Percentiles rank a stretch among this genome's conserved stretches.
Evolutionary conservation across 2,888 invertebrate species (phyloP).

Genomic region (Himalopsyche tibetana): DNA sequence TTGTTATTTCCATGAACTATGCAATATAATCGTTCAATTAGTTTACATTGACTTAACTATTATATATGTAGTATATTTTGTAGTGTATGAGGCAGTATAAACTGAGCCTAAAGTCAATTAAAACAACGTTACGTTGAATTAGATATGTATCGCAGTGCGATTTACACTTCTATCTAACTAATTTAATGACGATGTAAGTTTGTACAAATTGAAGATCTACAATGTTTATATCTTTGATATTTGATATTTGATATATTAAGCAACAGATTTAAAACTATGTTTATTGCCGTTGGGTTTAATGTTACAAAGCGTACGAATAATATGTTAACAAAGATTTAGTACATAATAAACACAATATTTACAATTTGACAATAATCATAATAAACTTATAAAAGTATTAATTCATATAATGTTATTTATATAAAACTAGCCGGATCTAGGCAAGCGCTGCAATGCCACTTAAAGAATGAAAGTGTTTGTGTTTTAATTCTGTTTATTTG

Average conservation of each 20-base stretch:
- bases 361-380: no score
- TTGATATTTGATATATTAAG: constrained; percentile 38
- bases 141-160: constrained; percentile 24
- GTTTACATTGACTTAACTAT: constrained; percentile 31
- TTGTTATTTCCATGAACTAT: background rate
- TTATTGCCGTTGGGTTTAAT: background rate
- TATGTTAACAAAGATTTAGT: background rate
- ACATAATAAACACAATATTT: background rate
- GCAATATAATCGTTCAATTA: constrained; percentile 28
- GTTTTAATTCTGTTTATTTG: no score
- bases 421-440: no score
- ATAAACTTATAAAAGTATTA: no score
- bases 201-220: constrained; percentile 38
- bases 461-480: no score
- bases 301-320: background rate
- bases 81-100: constrained; percentile 38
- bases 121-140: constrained; percentile 29
- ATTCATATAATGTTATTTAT: no score
- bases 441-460: no score
- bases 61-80: constrained; percentile 22
- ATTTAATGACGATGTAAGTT: constrained; percentile 43
- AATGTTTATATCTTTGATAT: constrained; percentile 39
- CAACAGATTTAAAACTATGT: constrained; percentile 36
- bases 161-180: constrained; percentile 42
- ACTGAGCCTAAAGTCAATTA: constrained; percentile 41